Conservation (phyloP, 2,888 invertebrate genomes). For the Pocota personata region DNA sequence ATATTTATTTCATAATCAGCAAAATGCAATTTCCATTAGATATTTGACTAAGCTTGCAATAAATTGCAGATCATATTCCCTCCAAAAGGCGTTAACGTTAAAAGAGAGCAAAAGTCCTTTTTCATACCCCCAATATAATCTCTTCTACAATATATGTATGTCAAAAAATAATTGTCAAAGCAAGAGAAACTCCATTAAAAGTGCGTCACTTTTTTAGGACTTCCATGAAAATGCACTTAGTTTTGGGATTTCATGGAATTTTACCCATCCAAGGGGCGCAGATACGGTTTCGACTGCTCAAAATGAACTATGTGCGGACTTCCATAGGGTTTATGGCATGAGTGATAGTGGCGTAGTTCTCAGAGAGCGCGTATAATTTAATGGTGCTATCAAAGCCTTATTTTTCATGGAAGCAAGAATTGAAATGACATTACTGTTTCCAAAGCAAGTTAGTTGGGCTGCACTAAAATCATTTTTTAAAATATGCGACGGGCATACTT, state of each 20-base stretch:
- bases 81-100: too few relatives aligned
- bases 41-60: too few relatives aligned
- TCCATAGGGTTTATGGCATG: constrained; percentile 5
- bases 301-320: not conserved
- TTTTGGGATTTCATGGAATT: constrained; percentile 46
- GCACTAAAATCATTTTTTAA: too few relatives aligned
- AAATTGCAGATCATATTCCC: too few relatives aligned
- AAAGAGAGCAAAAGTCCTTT: not conserved
- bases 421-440: constrained; percentile 10
- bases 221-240: constrained; percentile 54
- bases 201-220: constrained; percentile 1
- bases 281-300: constrained; percentile 1
- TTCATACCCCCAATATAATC: not conserved
- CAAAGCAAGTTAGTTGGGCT: not conserved
- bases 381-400: constrained; percentile 25
- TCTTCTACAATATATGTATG: constrained; percentile 8
- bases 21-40: too few relatives aligned
- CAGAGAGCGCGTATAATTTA: constrained; percentile 8
- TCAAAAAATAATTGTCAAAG: constrained; percentile 31
- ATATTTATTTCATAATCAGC: too few relatives aligned
- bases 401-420: constrained; percentile 7
- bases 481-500: too few relatives aligned
- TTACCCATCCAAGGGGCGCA: constrained; percentile 33
- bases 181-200: constrained; percentile 29
- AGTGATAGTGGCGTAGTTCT: not conserved